Evolutionary conservation across 2,113 vertebrate species (phyloP).

Genomic region (Mellivora capensis): DNA sequence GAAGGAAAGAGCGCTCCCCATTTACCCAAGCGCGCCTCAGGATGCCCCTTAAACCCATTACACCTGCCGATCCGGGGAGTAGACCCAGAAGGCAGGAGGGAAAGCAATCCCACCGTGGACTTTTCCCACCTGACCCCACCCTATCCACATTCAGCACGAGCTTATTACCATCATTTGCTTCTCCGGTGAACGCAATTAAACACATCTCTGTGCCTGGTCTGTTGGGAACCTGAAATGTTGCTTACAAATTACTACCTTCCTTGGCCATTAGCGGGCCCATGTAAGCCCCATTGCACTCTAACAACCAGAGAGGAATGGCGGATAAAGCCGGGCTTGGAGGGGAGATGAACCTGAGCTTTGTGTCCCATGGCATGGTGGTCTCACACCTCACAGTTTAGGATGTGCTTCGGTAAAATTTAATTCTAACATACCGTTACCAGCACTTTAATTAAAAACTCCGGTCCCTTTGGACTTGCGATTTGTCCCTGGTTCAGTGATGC

Average conservation of each 20-base stretch:
- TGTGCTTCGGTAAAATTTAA: not conserved
- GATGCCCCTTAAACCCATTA: not conserved
- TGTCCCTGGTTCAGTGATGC: not conserved
- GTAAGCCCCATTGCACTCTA: not conserved
- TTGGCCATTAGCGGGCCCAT: not conserved
- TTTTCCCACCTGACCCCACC: not conserved
- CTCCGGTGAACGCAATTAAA: constrained; percentile 51
- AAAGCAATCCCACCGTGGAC: not conserved
- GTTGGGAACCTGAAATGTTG: not conserved
- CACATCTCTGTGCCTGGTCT: not conserved
- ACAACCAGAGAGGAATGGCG: not conserved
- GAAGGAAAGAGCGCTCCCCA: not conserved
- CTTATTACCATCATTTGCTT: constrained; percentile 11
- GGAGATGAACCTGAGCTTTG: not conserved
- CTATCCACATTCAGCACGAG: not conserved
- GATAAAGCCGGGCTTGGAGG: not conserved
- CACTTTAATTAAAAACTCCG: constrained; percentile 5
- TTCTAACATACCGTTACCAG: not conserved
- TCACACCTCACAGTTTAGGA: not conserved
- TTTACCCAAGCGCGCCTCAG: not conserved
- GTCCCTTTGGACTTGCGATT: not conserved
- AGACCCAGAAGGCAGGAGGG: not conserved
- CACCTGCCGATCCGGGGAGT: accelerated
- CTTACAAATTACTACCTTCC: constrained; percentile 7
- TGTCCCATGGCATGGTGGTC: not conserved